Conservation (phyloP, 1,140 invertebrate species). For the Ladona fulva region DNA sequence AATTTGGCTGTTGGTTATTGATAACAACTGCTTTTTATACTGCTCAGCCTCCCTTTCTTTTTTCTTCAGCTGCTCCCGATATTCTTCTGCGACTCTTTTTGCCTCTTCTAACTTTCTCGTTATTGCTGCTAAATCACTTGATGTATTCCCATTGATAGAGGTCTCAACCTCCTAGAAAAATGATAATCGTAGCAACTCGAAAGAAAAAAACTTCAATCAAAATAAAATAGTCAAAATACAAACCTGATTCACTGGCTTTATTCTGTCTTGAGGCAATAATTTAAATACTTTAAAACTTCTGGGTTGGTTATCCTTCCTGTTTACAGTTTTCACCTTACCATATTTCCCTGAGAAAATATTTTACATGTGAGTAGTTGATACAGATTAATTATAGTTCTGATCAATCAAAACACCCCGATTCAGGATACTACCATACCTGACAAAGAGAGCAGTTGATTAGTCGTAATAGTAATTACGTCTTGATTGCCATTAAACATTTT, state of each 20-base stretch:
- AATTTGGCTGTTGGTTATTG: constrained; percentile 17
- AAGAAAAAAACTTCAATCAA: too few relatives aligned
- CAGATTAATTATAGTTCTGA: too few relatives aligned
- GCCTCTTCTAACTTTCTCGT: constrained; percentile 42
- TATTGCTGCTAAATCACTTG: constrained; percentile 36
- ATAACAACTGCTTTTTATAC: constrained; percentile 39
- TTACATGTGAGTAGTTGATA: too few relatives aligned
- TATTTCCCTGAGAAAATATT: neutral
- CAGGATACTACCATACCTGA: neutral
- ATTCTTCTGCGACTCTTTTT: constrained; percentile 39
- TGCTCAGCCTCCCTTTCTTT: constrained; percentile 44
- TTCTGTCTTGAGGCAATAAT: neutral
- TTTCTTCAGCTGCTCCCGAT: constrained; percentile 40
- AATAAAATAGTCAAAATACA: neutral
- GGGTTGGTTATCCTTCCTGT: neutral
- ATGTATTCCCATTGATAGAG: neutral
- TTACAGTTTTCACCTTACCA: neutral
- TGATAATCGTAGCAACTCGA: neutral
- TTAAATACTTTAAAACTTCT: neutral
- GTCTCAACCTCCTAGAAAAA: neutral
- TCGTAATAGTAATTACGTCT: neutral
- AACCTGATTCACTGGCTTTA: neutral
- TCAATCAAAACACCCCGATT: neutral
- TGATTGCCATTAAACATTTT: neutral
- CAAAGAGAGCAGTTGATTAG: neutral